Conservation (phyloP, 2,113 vertebrate species). For the Pseudopipra pipra region DNA sequence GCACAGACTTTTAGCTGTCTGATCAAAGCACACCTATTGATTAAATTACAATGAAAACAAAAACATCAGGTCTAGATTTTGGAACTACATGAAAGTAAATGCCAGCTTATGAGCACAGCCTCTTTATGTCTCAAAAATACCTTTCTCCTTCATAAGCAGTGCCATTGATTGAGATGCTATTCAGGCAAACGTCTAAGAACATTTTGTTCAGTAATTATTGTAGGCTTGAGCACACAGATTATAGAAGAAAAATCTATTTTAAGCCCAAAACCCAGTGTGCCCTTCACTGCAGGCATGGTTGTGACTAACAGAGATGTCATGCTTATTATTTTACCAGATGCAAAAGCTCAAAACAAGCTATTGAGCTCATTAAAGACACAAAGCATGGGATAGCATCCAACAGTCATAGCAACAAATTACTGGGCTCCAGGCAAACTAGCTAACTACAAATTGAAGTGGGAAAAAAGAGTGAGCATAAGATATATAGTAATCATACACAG, state of each 20-base stretch:
- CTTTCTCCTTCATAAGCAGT: slow-evolving; percentile 11
- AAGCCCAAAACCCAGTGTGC: slow-evolving; percentile 12
- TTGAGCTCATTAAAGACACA: slow-evolving; percentile 61
- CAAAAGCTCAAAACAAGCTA: slow-evolving; percentile 41
- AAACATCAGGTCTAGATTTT: background rate
- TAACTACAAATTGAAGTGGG: slow-evolving; percentile 28
- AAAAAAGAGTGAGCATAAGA: background rate
- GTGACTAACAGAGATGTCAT: slow-evolving; percentile 62
- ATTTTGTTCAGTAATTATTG: slow-evolving; percentile 55
- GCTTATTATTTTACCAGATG: slow-evolving; percentile 68
- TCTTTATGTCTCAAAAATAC: slow-evolving; percentile 21
- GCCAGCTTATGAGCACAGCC: background rate
- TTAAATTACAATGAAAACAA: background rate
- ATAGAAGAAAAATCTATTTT: slow-evolving; percentile 63
- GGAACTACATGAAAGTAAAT: background rate
- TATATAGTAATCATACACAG: background rate
- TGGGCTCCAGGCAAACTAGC: slow-evolving; percentile 9
- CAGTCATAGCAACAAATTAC: slow-evolving; percentile 59
- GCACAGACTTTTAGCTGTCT: background rate
- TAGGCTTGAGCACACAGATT: slow-evolving; percentile 16
- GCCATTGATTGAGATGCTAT: slow-evolving; percentile 43
- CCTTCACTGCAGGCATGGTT: slow-evolving; percentile 37
- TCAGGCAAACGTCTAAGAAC: slow-evolving; percentile 52
- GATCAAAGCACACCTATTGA: background rate
- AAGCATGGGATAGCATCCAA: slow-evolving; percentile 42